Percentiles rank a stretch among this genome's conserved stretches.
These are phyloP conservation scores for Distichodus sexfasciatus DNA, from an alignment of 2,797 vertebrate species.

Conservation along the genomic window DNA sequence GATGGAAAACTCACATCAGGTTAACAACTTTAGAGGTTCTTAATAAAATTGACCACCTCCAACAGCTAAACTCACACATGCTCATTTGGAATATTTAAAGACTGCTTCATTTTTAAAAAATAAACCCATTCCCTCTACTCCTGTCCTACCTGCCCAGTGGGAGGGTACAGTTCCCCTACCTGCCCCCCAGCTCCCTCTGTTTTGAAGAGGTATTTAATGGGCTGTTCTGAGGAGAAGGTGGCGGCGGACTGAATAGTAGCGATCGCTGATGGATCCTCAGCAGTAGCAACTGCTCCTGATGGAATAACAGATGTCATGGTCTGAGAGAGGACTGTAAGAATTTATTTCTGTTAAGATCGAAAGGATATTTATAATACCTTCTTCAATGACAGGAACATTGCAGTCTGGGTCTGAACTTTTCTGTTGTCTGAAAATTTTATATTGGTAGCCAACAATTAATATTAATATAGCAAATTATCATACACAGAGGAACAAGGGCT, in stretches of 20 bases:
- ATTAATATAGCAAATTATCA: too few species aligned
- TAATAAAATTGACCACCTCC: background rate
- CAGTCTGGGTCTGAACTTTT: conserved; percentile 52
- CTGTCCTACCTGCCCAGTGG: conserved; percentile 55
- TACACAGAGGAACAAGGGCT: too few species aligned
- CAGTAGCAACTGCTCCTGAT: conserved; percentile 87
- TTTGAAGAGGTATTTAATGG: conserved; percentile 93
- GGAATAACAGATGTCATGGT: background rate
- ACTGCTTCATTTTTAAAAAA: background rate
- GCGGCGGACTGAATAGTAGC: conserved; percentile 91
- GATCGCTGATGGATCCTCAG: conserved; percentile 90
- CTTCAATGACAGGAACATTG: conserved; percentile 52
- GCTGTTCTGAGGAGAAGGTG: conserved; percentile 87
- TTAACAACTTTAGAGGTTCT: background rate
- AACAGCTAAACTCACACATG: background rate
- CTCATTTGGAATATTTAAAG: background rate
- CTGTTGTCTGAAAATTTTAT: conserved; percentile 54
- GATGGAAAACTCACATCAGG: background rate
- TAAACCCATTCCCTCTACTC: conserved; percentile 3
- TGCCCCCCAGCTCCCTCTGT: conserved; percentile 88
- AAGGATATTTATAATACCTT: conserved; percentile 41
- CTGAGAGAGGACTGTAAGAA: background rate
- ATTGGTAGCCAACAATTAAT: too few species aligned
- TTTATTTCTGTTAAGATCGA: background rate
- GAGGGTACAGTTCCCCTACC: conserved; percentile 72